These are phyloP conservation scores for Triplophysa rosa DNA, from an alignment of 2,113 vertebrate species.

Conservation along the genomic window DNA sequence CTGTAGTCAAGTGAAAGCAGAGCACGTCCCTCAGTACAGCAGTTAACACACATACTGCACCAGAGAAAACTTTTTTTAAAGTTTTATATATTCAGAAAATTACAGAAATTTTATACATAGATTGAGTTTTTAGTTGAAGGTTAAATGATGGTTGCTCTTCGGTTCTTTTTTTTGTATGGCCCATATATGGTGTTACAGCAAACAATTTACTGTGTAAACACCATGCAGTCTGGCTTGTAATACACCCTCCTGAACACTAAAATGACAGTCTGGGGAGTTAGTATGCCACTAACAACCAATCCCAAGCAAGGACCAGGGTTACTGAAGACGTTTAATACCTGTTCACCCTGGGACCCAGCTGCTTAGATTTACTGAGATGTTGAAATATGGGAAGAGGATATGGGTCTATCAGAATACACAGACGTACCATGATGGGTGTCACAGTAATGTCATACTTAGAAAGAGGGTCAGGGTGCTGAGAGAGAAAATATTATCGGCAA, in stretches of 20 bases:
- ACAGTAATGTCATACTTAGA: slow-evolving; percentile 57
- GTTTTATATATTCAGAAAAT: too few species aligned
- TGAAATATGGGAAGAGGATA: slow-evolving; percentile 49
- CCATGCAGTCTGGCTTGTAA: background rate
- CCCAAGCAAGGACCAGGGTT: slow-evolving; percentile 59
- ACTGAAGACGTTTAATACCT: slow-evolving; percentile 13
- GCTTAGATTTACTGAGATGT: slow-evolving; percentile 40
- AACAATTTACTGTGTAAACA: too few species aligned
- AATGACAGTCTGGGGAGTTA: slow-evolving; percentile 12
- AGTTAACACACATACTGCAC: slow-evolving; percentile 24
- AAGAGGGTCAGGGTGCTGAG: slow-evolving; percentile 59
- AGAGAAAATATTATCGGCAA: slow-evolving; percentile 66
- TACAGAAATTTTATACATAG: background rate
- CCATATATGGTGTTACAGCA: too few species aligned
- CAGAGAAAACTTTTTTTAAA: background rate
- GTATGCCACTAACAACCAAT: slow-evolving; percentile 59
- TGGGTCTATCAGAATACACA: slow-evolving; percentile 29
- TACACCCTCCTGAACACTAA: background rate
- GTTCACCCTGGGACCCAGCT: background rate
- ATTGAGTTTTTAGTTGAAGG: background rate
- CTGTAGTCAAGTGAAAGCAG: background rate
- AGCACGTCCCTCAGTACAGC: slow-evolving; percentile 21
- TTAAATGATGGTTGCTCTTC: background rate
- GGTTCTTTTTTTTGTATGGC: background rate
- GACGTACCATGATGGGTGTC: slow-evolving; percentile 1